Evolutionary conservation across 2,113 vertebrate genomes (phyloP), one percentile per base, ranked within the genome.

Genomic region (Xyliphius kryptos): DNA sequence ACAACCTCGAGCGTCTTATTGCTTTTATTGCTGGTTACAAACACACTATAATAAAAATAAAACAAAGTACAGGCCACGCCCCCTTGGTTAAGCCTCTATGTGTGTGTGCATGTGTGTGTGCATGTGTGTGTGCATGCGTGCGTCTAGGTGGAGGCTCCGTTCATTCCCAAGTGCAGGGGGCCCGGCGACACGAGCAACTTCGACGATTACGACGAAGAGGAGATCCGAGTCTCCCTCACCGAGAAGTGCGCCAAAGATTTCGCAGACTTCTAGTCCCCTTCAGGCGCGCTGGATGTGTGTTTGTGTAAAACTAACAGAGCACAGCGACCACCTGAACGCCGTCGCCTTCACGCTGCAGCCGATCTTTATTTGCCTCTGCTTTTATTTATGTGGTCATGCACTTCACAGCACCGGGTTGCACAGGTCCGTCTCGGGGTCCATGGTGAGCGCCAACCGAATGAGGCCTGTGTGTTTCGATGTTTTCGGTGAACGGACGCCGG

Each of bases 231-330:
- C 70, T 95, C 92, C 75, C 86, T 92, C 86, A 91, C 79, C 19
- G 91, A 95, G 81, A 93, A 95, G 81, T 94, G 91, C 77, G 88
- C 83, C 81, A 94, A 93, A 85, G 92, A 94, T 84, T 95, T 94
- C 77, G 75, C 90, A 5, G 92, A 95, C 65, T 94, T 94, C 85
- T 95, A 91, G 67, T 69, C 36, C 57, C 26, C 41, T 15, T 4
- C 17, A 48, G 75, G 76, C 76, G 78, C 73, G 77, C 70, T n/a
- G 38, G 63, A 62, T 48, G 54, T 67, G 61, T 60, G 68, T 83
- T 85, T 76, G 75, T 81, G 76, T 76, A 82, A 54, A 53, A 71
- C 81, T 74, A 70, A 72, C 16, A 38, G 48, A 51, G 63, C 17
- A 22, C 59, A 59, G 59, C 12, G 62, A 63, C 26, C 57, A 71